Evolutionary conservation across 2,888 invertebrate species (phyloP), one percentile per base, ranked within the genome.

Genomic region (Ischnus inquisitorius): DNA sequence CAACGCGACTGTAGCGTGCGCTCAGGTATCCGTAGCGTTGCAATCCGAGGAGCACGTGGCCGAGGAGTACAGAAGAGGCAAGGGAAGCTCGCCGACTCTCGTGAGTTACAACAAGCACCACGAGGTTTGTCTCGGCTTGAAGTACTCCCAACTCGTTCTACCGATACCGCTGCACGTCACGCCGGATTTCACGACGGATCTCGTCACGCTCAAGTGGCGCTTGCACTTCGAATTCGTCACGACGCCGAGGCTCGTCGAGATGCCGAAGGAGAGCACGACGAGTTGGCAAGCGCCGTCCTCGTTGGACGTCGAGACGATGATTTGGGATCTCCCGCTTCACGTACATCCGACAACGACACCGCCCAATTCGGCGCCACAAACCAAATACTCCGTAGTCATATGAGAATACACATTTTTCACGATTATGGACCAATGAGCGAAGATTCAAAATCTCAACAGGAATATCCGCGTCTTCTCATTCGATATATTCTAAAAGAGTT

Each of bases 151-250:
- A 91, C 95, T 99, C 76, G 97, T 98, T 86, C 94, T 99, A 48
- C 98, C 99, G 0, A 98, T 99, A 93, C 99, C 99, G 1, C 94
- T 99, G 78, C 97, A 98, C 91, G 97, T 98, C 4, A 98, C 99
- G 0, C 99, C 99, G 3, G 97, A 98, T n/a, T 99, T 99, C 94
- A 96, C 96, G 69, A 98, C 98, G 12, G 97, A 98, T 92, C 95
- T 98, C 96, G 98, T 99, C 8, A 96, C 97, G 76, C 94, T 99
- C 76, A 96, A 96, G 91, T 99, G 99, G 99, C 95, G 98, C 67
- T 95, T 99, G 39, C 99, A 99, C 94, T 99, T 99, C 93, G 99
- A 99, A 94, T 99, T 99, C 94, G 99, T 98, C 0, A 98, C 98
- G 0, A 97, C 97, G 83, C 95, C 95, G 2, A 96, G 96, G 90